Base-by-base conservation (phyloP, 2,113 vertebrate genomes). In the Eira barbara region DNA sequence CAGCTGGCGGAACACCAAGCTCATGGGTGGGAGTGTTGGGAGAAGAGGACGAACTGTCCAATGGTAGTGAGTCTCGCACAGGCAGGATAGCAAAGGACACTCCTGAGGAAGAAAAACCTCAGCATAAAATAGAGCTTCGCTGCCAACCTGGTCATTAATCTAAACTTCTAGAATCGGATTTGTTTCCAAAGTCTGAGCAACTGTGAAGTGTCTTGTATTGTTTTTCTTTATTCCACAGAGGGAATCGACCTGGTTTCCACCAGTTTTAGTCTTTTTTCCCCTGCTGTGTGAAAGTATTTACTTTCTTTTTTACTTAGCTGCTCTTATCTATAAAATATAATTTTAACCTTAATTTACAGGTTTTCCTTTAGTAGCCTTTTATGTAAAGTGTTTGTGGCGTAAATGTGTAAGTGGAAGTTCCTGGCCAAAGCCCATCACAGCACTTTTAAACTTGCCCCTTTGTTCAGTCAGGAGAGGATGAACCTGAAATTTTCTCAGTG, bases 1-100 rank as follows among this genome's bases (percentile, higher is more conserved):
- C 97, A 96, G 95, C 97, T 99, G 98, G 99, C 98, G 0, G 98
- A 97, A 98, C 99, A 98, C 97, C 98, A 97, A 97, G 98, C 98
- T 98, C 98, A 96, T 92, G 93, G 96, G 97, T 95, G 97, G 98
- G 98, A 98, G 98, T 97, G 86, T 98, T 97, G 61, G 96, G 94
- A 97, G 97, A 98, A 96, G 95, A 95, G 98, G 96, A 98, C 95
- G 39, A 82, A 83, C 97, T 97, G 98, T 98, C 98, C 99, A 98
- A 96, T 98, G 97, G 98, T 27, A 97, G 97, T 25, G 8, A 96
- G 96, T 55, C 36, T 97, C 96, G 95, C 89, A 94, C 95, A 98
- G 97, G 94, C 97, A 86, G 85, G 67, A 23, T 86, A 91, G 97
- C 87, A 89, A 87, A 97, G 89, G 97, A 96, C 95, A 96, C 95